Conservation (phyloP, 1,140 invertebrate species). For the Apis laboriosa region DNA sequence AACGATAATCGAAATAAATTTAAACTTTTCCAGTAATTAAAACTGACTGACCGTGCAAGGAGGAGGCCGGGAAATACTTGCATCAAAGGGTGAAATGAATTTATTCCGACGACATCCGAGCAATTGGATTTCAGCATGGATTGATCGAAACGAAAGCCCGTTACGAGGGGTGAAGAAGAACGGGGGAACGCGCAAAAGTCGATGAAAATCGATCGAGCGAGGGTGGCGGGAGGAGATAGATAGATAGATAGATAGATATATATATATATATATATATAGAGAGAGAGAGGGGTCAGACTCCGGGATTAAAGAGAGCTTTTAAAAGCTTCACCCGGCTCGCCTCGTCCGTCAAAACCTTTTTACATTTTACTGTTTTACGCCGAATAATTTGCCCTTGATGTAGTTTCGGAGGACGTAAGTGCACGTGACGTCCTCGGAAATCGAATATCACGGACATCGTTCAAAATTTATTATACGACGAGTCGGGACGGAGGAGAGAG, state of each 20-base stretch:
- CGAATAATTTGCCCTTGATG: slow-evolving; percentile 38
- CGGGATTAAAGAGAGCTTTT: slow-evolving; percentile 51
- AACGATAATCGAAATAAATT: slow-evolving; percentile 9
- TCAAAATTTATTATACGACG: slow-evolving; percentile 3
- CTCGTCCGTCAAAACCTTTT: slow-evolving; percentile 32
- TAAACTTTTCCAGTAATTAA: slow-evolving; percentile 28
- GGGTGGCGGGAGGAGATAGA: too few relatives aligned
- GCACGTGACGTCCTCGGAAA: background rate
- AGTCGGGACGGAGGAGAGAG: background rate
- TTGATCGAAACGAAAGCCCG: slow-evolving; percentile 25
- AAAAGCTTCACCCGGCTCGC: slow-evolving; percentile 34
- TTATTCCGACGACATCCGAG: slow-evolving; percentile 1
- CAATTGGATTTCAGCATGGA: slow-evolving; percentile 21
- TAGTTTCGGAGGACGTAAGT: slow-evolving; percentile 6
- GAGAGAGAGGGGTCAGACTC: slow-evolving; percentile 20
- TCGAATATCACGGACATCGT: background rate
- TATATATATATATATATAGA: too few relatives aligned
- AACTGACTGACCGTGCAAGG: background rate
- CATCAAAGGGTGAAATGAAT: slow-evolving; percentile 33
- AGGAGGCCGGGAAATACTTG: slow-evolving; percentile 2
- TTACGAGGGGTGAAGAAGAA: background rate
- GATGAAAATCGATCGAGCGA: slow-evolving; percentile 41
- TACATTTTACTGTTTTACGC: slow-evolving; percentile 19
- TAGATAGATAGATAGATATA: too few relatives aligned
- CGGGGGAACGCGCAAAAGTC: slow-evolving; percentile 37